Evolutionary conservation across 1,140 invertebrate genomes (phyloP).

Genomic region (Harlomillsia oculata): DNA sequence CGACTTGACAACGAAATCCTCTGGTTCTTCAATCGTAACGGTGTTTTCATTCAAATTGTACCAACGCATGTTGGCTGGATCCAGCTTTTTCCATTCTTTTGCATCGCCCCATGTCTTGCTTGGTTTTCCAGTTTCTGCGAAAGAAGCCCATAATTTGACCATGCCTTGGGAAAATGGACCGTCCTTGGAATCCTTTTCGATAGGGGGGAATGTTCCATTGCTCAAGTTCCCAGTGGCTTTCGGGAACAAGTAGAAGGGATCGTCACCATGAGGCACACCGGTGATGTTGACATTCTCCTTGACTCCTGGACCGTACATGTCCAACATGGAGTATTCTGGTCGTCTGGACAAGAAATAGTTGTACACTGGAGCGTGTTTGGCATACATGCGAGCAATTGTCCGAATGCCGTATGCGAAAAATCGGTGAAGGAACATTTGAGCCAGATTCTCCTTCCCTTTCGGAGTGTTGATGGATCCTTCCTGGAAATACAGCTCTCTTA

Average conservation of each 20-base stretch:
- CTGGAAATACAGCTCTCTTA: constrained; percentile 13
- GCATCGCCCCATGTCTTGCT: constrained; percentile 20
- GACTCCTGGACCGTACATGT: background rate
- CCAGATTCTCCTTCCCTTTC: background rate
- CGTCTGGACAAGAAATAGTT: background rate
- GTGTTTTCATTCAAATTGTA: constrained; percentile 1
- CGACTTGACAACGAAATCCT: background rate
- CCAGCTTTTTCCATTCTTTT: constrained; percentile 21
- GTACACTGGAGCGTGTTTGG: constrained; percentile 15
- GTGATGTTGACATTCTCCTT: background rate
- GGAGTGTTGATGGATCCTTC: constrained; percentile 1
- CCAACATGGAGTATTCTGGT: background rate
- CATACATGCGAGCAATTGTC: background rate
- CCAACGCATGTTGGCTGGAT: background rate
- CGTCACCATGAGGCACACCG: constrained; percentile 15
- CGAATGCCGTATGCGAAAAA: background rate
- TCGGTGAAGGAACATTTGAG: constrained; percentile 3
- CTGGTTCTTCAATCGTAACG: background rate
- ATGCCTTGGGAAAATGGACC: constrained; percentile 16
- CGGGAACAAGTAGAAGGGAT: constrained; percentile 8
- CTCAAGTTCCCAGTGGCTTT: background rate
- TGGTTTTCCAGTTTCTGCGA: constrained; percentile 28
- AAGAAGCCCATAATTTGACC: constrained; percentile 20
- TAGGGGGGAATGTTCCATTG: constrained; percentile 11
- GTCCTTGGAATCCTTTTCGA: constrained; percentile 12